Evolutionary conservation across 2,888 invertebrate genomes (phyloP).

Genomic region (Agriopis leucophaearia): DNA sequence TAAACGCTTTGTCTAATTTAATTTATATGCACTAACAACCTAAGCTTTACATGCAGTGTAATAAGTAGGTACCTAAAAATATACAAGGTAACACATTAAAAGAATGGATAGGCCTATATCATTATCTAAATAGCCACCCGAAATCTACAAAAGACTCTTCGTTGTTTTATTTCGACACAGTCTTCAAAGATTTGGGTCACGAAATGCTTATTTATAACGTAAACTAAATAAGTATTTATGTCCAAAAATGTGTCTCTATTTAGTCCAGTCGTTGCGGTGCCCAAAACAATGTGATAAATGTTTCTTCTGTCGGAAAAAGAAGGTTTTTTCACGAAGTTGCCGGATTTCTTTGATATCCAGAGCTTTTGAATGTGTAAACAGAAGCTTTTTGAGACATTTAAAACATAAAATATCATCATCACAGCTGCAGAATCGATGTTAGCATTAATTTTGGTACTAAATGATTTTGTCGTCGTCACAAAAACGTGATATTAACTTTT

Average conservation of each 20-base stretch:
- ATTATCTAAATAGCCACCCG: conserved; percentile 14
- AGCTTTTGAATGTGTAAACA: conserved; percentile 22
- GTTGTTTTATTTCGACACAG: conserved; percentile 20
- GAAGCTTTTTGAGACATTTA: conserved; percentile 11
- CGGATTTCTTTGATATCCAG: conserved; percentile 1
- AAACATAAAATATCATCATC: conserved; percentile 8
- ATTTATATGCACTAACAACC: background rate
- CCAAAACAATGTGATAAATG: conserved; percentile 35
- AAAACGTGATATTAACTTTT: background rate
- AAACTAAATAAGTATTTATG: conserved; percentile 38
- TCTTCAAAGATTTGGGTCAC: conserved; percentile 35
- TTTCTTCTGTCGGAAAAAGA: conserved; percentile 8
- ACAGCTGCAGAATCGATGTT: too few relatives aligned
- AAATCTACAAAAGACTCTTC: conserved; percentile 14
- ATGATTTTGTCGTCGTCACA: too few relatives aligned
- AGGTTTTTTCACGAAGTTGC: conserved; percentile 16
- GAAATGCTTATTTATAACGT: conserved; percentile 39
- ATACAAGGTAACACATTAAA: background rate
- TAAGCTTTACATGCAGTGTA: background rate
- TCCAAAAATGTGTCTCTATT: conserved; percentile 30
- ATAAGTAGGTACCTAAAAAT: background rate
- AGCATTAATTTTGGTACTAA: too few relatives aligned
- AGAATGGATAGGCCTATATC: conserved; percentile 4
- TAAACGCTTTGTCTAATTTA: too few relatives aligned
- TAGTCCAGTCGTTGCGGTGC: conserved; percentile 33